A percentile compares a stretch with the other conserved stretches of the same genome.
Evolutionary conservation across 2,113 vertebrate species (phyloP).

Genomic region (Podilymbus podiceps): DNA sequence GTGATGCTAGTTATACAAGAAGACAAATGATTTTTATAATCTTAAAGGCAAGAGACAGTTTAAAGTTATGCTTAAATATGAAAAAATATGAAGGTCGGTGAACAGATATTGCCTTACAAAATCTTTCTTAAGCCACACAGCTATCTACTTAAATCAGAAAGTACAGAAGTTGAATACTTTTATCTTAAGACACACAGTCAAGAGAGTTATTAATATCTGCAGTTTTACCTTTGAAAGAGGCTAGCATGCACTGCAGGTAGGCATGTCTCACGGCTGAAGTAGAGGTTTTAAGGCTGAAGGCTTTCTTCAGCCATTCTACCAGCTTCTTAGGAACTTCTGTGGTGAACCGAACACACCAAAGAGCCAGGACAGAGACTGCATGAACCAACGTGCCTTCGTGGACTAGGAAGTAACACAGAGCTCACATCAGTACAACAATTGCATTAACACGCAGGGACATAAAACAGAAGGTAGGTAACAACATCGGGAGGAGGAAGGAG

Average conservation of each 20-base stretch:
- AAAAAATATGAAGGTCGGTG: background rate
- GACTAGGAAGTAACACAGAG: constrained; percentile 72
- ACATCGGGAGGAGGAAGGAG: background rate
- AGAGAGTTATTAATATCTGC: background rate
- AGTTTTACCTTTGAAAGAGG: constrained; percentile 88
- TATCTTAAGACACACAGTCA: background rate
- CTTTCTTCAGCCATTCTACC: constrained; percentile 93
- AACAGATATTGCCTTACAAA: background rate
- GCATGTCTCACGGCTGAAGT: constrained; percentile 91
- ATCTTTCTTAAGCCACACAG: background rate
- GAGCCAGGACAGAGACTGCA: constrained; percentile 87
- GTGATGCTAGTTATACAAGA: background rate
- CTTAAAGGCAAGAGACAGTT: background rate
- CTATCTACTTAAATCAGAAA: background rate
- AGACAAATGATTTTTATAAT: background rate
- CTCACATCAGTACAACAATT: background rate
- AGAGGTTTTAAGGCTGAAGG: constrained; percentile 91
- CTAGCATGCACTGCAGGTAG: constrained; percentile 92
- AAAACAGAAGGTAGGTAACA: background rate
- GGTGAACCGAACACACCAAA: constrained; percentile 89
- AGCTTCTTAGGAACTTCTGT: constrained; percentile 85
- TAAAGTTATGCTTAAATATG: background rate
- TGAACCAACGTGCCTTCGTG: constrained; percentile 93
- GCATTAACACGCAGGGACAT: background rate
- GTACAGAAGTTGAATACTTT: background rate